phyloP scores from a whole-genome alignment of 2,888 invertebrate genomes.

The Hermodice carunculata region DNA sequence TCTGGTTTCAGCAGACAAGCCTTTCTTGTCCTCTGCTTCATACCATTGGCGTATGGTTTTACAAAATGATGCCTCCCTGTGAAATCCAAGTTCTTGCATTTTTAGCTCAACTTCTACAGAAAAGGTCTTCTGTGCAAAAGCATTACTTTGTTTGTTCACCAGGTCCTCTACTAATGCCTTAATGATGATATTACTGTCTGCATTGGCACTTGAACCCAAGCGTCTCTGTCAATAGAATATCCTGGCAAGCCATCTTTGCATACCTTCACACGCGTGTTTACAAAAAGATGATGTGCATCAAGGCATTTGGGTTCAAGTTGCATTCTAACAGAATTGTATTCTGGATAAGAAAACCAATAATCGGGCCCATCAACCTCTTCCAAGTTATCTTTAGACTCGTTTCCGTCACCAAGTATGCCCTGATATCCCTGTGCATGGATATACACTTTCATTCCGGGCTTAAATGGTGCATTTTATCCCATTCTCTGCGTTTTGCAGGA shows the following conservation, averaged over 20 bases:
- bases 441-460: no score
- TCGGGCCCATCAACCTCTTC: no score
- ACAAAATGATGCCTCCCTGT: background rate
- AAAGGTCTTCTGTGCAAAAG: background rate
- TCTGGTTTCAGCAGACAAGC: background rate
- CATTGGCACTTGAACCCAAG: background rate
- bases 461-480: no score
- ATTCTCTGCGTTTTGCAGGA: no score
- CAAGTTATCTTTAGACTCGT: no score
- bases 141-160: background rate
- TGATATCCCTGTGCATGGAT: no score
- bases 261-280: background rate
- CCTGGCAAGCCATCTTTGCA: constrained; percentile 1
- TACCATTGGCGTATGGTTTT: background rate
- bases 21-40: background rate
- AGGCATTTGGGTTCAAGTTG: background rate
- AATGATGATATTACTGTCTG: background rate
- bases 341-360: background rate
- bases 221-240: background rate
- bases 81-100: background rate
- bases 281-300: background rate
- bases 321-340: background rate
- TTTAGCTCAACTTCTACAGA: background rate
- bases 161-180: background rate
- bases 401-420: no score